Conservation (phyloP, 2,113 vertebrate species). For the Tyto alba region DNA sequence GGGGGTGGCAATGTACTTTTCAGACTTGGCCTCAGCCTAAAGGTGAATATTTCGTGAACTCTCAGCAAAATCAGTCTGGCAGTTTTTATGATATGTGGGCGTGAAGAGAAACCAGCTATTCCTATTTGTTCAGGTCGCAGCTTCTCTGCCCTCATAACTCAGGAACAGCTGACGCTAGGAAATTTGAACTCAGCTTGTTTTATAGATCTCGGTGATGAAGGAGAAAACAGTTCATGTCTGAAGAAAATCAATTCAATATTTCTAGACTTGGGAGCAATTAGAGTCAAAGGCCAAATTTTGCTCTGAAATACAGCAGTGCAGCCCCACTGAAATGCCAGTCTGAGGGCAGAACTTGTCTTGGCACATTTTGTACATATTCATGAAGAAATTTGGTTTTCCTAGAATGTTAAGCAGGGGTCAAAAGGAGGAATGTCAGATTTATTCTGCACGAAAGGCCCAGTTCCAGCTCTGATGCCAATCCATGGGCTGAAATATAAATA, state of each 20-base stretch:
- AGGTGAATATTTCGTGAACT: not conserved
- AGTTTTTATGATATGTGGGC: not conserved
- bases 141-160: slow-evolving; percentile 44
- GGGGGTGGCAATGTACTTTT: not conserved
- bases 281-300: not conserved
- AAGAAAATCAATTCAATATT: slow-evolving; percentile 50
- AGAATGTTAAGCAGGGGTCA: not conserved
- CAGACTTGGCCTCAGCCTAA: not conserved
- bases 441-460: not conserved
- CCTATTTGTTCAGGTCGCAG: not conserved
- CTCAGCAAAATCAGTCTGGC: not conserved
- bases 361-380: not conserved
- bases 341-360: not conserved
- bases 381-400: slow-evolving; percentile 6
- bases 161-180: slow-evolving; percentile 31
- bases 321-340: not conserved
- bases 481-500: not conserved
- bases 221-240: slow-evolving; percentile 34
- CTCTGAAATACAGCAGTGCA: not conserved
- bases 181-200: slow-evolving; percentile 39
- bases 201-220: slow-evolving; percentile 9
- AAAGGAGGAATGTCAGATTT: not conserved
- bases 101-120: slow-evolving; percentile 4
- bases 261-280: slow-evolving; percentile 7
- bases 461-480: not conserved